These are phyloP conservation scores for Scaptomyza reducta DNA, from an alignment of 2,888 invertebrate genomes.

Conservation along the genomic window DNA sequence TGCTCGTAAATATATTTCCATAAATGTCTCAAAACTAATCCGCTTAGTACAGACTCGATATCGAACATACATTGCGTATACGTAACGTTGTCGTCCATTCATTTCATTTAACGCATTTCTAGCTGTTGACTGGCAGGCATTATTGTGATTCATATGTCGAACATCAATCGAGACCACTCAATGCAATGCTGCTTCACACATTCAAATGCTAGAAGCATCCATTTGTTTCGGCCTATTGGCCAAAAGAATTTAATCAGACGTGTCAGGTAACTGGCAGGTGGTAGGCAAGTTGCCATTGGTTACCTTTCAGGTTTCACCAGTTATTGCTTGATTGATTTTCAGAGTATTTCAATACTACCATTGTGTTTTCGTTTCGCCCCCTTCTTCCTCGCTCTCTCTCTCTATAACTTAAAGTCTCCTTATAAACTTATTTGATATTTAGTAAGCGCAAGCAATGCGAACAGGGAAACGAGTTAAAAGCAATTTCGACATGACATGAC, in stretches of 20 bases:
- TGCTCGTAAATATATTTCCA: neutral
- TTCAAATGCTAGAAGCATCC: constrained; percentile 22
- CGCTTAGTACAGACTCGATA: neutral
- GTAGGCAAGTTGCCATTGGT: constrained; percentile 38
- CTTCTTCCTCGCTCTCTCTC: neutral
- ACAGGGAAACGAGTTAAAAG: constrained; percentile 16
- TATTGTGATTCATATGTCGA: constrained; percentile 42
- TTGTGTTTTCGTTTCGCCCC: neutral
- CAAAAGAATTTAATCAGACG: constrained; percentile 50
- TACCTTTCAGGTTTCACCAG: constrained; percentile 49
- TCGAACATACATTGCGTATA: constrained; percentile 31
- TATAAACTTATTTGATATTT: constrained; percentile 31
- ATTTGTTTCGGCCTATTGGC: constrained; percentile 44
- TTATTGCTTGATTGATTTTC: constrained; percentile 62
- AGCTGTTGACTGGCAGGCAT: constrained; percentile 15
- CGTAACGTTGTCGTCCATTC: constrained; percentile 26
- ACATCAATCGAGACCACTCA: constrained; percentile 52
- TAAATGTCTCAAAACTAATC: neutral
- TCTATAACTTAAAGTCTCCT: constrained; percentile 7
- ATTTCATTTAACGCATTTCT: constrained; percentile 23
- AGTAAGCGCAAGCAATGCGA: constrained; percentile 4
- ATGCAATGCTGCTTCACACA: neutral
- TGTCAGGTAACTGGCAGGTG: constrained; percentile 9
- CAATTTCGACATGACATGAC: constrained; percentile 43
- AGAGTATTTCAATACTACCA: constrained; percentile 19